Evolutionary conservation across 2,888 invertebrate species (phyloP).

Genomic region (Eremobia ochroleuca): DNA sequence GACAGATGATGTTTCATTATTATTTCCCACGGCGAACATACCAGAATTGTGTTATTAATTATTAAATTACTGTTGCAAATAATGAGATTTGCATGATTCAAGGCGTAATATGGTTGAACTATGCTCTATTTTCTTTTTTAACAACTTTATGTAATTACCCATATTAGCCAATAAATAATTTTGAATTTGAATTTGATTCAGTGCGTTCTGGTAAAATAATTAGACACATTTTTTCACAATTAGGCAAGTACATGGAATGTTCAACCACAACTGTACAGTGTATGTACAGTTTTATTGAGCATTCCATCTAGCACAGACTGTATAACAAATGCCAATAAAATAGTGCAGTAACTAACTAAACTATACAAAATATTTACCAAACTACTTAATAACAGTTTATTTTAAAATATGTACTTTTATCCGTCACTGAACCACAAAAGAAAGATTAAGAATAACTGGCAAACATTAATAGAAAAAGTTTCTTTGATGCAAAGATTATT

Average conservation of each 20-base stretch:
- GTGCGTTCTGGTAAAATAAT: neutral
- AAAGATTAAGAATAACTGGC: slow-evolving; percentile 7
- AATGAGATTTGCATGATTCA: too few relatives aligned
- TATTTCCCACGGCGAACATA: too few relatives aligned
- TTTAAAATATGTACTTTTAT: neutral
- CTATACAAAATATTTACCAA: neutral
- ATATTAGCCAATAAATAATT: too few relatives aligned
- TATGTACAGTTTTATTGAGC: neutral
- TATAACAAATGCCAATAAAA: neutral
- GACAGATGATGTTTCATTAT: too few relatives aligned
- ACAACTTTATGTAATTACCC: too few relatives aligned
- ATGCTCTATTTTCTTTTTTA: too few relatives aligned
- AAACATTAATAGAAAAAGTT: slow-evolving; percentile 33
- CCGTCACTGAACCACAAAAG: neutral
- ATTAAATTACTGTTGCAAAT: too few relatives aligned
- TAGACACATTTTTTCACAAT: neutral
- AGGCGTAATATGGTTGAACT: too few relatives aligned
- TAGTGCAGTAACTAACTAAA: neutral
- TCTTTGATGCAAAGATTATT: slow-evolving; percentile 37
- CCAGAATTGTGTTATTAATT: too few relatives aligned
- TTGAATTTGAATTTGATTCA: too few relatives aligned
- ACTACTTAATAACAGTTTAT: neutral
- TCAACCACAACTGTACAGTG: neutral
- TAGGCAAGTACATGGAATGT: neutral
- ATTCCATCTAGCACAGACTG: neutral